A percentile compares a stretch with the other conserved stretches of the same genome.
Evolutionary conservation across 2,797 vertebrate species (phyloP).

Genomic region (Myiothlypis coronata): DNA sequence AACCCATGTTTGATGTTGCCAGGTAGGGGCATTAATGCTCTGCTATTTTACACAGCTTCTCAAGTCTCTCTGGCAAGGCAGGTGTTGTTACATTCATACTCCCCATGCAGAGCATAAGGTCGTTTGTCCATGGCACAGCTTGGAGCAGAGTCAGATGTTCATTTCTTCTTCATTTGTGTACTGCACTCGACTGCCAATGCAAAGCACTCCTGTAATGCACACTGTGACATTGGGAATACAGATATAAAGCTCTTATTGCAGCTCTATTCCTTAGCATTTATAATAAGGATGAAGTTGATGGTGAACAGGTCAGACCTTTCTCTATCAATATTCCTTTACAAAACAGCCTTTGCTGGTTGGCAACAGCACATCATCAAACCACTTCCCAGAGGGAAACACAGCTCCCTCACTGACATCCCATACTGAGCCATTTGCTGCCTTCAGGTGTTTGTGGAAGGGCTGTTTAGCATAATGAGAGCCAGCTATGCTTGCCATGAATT

Average conservation of each 20-base stretch:
- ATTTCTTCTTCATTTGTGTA: not conserved
- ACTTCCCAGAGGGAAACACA: not conserved
- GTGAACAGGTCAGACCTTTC: not conserved
- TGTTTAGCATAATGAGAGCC: not conserved
- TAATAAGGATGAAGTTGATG: not conserved
- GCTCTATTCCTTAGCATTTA: not conserved
- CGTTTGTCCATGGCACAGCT: not conserved
- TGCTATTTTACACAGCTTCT: not conserved
- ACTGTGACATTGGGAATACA: not conserved
- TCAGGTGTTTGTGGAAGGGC: conserved; percentile 31
- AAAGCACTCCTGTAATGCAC: not conserved
- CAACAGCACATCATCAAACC: not conserved
- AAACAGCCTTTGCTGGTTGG: not conserved
- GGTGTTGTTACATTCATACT: not conserved
- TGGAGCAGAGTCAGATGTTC: not conserved
- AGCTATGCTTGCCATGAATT: not conserved
- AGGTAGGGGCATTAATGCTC: not conserved
- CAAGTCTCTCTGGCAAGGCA: not conserved
- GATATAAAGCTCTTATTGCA: not conserved
- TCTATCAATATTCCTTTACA: not conserved
- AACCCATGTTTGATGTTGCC: not conserved
- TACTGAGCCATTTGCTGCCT: not conserved
- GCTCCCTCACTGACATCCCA: not conserved
- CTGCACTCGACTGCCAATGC: not conserved
- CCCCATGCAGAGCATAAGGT: not conserved